Percentiles rank a stretch among this genome's conserved stretches.
Conservation (phyloP, 2,113 vertebrate species). For the Microtus pennsylvanicus region DNA sequence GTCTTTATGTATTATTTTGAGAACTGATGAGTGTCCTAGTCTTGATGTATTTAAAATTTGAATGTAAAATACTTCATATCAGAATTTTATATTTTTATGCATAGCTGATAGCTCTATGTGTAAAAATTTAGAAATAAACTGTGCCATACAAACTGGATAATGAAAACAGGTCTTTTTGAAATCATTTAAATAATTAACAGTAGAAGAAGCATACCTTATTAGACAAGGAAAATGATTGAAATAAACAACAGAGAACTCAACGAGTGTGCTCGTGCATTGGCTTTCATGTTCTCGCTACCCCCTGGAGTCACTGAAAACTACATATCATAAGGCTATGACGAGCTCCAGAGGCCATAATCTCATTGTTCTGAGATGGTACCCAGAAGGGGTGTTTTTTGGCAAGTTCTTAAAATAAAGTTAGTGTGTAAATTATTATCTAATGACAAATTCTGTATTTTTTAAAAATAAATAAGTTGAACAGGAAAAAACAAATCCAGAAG, state of each 20-base stretch:
- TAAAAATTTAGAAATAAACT: background rate
- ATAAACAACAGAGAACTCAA: background rate
- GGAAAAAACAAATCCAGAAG: background rate
- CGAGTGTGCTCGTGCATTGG: fast-evolving
- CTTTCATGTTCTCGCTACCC: background rate
- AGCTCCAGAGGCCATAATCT: background rate
- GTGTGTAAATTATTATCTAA: background rate
- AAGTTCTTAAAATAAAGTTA: background rate
- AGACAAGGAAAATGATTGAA: background rate
- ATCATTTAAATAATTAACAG: background rate
- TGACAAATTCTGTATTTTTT: background rate
- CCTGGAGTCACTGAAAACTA: background rate
- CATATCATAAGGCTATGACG: too few species aligned
- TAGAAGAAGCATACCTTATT: background rate
- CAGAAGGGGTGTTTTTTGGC: background rate
- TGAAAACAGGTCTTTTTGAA: background rate
- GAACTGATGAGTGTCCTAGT: background rate
- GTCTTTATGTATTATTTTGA: background rate
- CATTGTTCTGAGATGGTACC: background rate
- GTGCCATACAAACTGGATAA: background rate
- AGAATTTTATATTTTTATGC: background rate
- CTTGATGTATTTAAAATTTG: background rate
- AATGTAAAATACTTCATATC: background rate
- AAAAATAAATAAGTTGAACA: conserved; percentile 17
- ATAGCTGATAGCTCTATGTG: background rate